phyloP scores from a whole-genome alignment of 2,888 invertebrate species.

The Vandiemenella viatica region DNA sequence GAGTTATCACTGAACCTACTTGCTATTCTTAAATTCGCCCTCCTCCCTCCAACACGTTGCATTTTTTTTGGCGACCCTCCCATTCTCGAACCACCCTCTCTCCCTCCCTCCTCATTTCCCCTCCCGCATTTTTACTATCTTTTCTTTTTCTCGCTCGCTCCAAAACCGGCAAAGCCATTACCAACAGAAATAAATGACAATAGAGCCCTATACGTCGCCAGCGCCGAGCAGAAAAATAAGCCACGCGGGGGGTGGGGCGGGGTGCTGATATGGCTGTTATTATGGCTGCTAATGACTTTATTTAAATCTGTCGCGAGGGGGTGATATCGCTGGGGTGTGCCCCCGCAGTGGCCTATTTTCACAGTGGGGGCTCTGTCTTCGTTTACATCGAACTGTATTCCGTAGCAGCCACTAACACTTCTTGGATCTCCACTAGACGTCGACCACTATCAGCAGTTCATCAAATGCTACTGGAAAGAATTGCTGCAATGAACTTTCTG shows the following conservation, averaged over 20 bases:
- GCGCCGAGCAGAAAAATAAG: constrained; percentile 2
- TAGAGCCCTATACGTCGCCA: constrained; percentile 1
- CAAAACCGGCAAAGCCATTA: constrained; percentile 9
- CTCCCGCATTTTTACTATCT: not conserved
- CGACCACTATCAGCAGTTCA: no score
- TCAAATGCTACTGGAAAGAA: no score
- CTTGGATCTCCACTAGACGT: no score
- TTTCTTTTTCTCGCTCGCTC: not conserved
- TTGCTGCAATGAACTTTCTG: no score
- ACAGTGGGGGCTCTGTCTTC: no score
- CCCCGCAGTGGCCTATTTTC: not conserved
- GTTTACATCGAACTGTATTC: no score
- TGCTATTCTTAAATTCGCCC: constrained; percentile 1
- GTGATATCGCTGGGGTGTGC: no score
- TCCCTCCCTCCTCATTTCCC: not conserved
- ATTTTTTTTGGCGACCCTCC: no score
- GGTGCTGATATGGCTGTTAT: constrained; percentile 7
- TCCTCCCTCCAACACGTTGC: no score
- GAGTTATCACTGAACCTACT: constrained; percentile 7
- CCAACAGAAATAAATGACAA: constrained; percentile 9
- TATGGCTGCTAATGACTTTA: constrained; percentile 11
- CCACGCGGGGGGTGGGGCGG: not conserved
- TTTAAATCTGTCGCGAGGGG: constrained; percentile 10
- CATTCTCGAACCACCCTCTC: no score
- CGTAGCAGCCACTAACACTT: no score